phyloP scores from a whole-genome alignment of 1,140 invertebrate species.

The Drosophila ironensis region DNA sequence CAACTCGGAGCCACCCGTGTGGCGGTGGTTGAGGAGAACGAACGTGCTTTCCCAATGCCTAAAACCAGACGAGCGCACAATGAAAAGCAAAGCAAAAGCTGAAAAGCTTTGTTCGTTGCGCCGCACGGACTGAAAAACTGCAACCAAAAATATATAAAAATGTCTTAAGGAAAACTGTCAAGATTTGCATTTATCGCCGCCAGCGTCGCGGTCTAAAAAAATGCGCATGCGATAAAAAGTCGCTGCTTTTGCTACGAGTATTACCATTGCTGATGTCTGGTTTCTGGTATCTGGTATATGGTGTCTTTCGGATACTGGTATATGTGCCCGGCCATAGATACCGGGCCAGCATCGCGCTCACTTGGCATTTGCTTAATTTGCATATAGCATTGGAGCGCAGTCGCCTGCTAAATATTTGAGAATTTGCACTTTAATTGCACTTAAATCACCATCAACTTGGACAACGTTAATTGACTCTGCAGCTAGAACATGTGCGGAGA shows the following conservation, averaged over 20 bases:
- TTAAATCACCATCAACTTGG: constrained; percentile 57
- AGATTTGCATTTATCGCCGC: constrained; percentile 75
- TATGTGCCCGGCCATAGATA: constrained; percentile 29
- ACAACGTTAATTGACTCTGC: constrained; percentile 66
- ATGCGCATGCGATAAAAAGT: constrained; percentile 73
- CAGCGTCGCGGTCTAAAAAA: constrained; percentile 62
- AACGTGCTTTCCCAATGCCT: constrained; percentile 77
- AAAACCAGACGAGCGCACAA: constrained; percentile 50
- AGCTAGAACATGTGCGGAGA: constrained; percentile 15
- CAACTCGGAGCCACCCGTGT: constrained; percentile 13
- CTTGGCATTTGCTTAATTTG: constrained; percentile 73
- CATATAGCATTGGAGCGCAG: constrained; percentile 52
- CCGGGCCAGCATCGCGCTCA: constrained; percentile 28
- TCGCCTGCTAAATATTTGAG: constrained; percentile 39
- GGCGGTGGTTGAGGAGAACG: constrained; percentile 57
- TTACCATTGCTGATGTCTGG: constrained; percentile 37
- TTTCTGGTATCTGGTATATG: constrained; percentile 36
- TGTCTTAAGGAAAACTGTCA: constrained; percentile 76
- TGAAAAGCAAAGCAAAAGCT: constrained; percentile 67
- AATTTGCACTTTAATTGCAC: constrained; percentile 65
- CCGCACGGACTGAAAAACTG: constrained; percentile 34
- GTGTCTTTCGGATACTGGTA: constrained; percentile 42
- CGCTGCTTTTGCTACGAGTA: constrained; percentile 18
- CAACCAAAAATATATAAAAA: constrained; percentile 74
- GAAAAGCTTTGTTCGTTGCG: constrained; percentile 30